Base-by-base conservation (phyloP, 2,113 vertebrate species). In the Scalopus aquaticus region DNA sequence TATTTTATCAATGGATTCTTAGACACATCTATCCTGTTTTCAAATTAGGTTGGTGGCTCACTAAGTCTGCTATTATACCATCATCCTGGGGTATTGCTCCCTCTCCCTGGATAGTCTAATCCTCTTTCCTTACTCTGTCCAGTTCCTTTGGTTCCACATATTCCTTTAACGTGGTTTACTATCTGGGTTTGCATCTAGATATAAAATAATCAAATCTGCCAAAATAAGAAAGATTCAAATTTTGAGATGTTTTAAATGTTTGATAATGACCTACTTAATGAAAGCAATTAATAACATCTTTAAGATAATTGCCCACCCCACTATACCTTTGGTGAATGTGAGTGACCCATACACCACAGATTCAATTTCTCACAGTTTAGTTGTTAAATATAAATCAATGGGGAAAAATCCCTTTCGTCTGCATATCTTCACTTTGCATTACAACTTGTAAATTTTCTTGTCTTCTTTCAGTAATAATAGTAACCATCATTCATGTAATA, bases 201-300 rank as follows among this genome's bases (percentile, higher is more conserved):
- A 81, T 44, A 81, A 54, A 83, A 76, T 3, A 65, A 35, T 64
- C 30, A 51, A 65, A 65, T 88, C 37, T 90, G 24, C 9, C 65
- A 64, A 76, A 74, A 88, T 54, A 91, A 90, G 56, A 77, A 46
- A 65, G 20, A 65, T 60, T 54, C 39, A 39, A 77, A 15, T 84
- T 92, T 90, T 72, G 65, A 80, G 54, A 67, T 72, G 19, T 44
- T 81, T 84, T 60, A 83, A 90, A 35, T 95, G 35, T 54, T 83
- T 80, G 54, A 60, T 87, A 70, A 82, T 76, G 62, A n/a, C 37
- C 24, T 46, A 67, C 22, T 62, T 81, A 88, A 54, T 46, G 54
- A 19, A 24, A 80, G 39, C 30, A 39, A 62, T 39, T 90, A 62
- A 82, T 49, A 32, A 37, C 19, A 64, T n/a, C 54, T 80, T 90